Conservation (phyloP, 2,113 vertebrate genomes). For the Deroptyus accipitrinus region DNA sequence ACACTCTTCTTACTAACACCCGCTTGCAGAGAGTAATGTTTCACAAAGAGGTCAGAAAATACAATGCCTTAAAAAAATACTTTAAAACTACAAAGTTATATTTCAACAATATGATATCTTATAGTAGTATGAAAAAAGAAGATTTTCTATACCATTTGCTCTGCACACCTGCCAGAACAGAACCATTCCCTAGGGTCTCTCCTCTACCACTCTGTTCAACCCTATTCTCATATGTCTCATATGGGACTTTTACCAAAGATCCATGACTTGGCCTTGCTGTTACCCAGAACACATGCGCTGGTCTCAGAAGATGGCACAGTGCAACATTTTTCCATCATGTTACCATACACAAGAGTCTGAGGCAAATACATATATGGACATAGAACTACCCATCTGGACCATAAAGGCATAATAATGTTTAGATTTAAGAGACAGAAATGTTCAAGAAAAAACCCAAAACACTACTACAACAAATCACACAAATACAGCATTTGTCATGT, state of each 20-base stretch:
- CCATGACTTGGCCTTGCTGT: background rate
- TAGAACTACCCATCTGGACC: rapidly evolving
- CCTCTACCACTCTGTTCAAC: background rate
- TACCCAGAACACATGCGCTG: background rate
- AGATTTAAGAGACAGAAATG: background rate
- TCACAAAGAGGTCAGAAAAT: background rate
- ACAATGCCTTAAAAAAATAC: background rate
- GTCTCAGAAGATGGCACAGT: background rate
- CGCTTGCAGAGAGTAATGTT: background rate
- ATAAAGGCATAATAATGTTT: background rate
- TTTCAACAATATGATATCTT: background rate
- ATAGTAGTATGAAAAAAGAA: background rate
- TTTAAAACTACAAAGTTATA: background rate
- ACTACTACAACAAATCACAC: background rate
- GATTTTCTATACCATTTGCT: background rate
- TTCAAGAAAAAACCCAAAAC: background rate
- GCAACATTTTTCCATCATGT: background rate
- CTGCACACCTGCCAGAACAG: background rate
- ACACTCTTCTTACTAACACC: background rate
- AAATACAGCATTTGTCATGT: background rate
- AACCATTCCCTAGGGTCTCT: background rate
- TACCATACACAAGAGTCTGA: background rate
- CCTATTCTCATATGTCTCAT: background rate
- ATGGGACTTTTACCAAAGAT: background rate
- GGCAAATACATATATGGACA: background rate